Percentiles rank a stretch among this genome's conserved stretches.
Conservation (phyloP, 2,113 vertebrate species). For the Callipepla californica region DNA sequence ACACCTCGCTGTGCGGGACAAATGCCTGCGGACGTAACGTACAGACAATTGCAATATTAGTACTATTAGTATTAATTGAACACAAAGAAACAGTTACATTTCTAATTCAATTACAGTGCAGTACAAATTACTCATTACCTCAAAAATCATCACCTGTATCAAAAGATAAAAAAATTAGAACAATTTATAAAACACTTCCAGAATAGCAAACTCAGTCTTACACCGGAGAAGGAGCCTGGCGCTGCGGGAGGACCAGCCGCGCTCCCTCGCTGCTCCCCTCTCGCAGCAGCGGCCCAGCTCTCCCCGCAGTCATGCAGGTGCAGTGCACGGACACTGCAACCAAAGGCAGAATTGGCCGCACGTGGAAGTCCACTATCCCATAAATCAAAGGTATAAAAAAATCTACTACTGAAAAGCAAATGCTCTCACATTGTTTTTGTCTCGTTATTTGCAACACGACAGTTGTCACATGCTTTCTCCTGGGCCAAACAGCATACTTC, state of each 20-base stretch:
- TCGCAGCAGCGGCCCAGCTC: not conserved
- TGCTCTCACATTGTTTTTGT: not conserved
- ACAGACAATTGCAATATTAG: slow-evolving; percentile 36
- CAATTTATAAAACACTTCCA: slow-evolving; percentile 54
- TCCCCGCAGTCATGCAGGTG: not conserved
- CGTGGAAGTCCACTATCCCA: not conserved
- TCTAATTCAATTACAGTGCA: slow-evolving; percentile 31
- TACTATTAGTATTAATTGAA: slow-evolving; percentile 48
- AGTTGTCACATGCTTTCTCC: not conserved
- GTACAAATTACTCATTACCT: slow-evolving; percentile 63
- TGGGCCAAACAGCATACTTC: not conserved
- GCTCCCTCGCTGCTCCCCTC: not conserved
- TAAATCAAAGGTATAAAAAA: slow-evolving; percentile 21
- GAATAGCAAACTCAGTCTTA: slow-evolving; percentile 28
- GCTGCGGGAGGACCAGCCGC: not conserved
- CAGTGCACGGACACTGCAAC: not conserved
- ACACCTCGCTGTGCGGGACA: not conserved
- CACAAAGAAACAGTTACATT: slow-evolving; percentile 42
- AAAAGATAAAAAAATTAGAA: slow-evolving; percentile 74
- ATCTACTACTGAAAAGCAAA: not conserved
- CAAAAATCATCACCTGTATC: slow-evolving; percentile 66
- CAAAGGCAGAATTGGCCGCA: not conserved
- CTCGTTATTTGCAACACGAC: not conserved
- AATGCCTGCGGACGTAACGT: not conserved
- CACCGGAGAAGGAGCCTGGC: not conserved